Evolutionary conservation across 2,888 invertebrate species (phyloP), one percentile per base, ranked within the genome.

Genomic region (Perithous albicinctus): DNA sequence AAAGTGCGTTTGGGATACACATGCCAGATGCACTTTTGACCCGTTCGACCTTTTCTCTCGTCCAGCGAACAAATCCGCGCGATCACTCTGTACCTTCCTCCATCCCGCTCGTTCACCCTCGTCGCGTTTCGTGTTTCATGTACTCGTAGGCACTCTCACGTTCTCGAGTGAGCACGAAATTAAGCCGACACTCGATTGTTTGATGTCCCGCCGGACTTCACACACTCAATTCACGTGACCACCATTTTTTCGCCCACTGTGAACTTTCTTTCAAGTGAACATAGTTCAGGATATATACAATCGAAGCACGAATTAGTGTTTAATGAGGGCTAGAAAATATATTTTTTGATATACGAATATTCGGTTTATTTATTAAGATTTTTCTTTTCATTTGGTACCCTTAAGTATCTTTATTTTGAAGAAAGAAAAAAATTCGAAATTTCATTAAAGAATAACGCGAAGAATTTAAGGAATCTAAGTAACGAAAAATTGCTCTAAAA

Each of bases 11-110:
- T 56, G 76, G 67, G 56, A 61, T 70, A 64, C 69, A 59, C 69
- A 59, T 85, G 86, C 86, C 86, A 87, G 86, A 85, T 87, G 89
- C 87, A 86, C 88, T 89, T 87, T 89, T 87, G 84, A 88, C 86
- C 86, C 85, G 41, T 41, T 46, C 84, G 84, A 85, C 78, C 78
- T 83, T 83, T 72, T 74, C 83, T 73, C 77, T 43, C 75, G 61
- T 48, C 61, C 54, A 38, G 23, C 23, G 59, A 64, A 76, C 64
- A 51, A 63, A 67, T 51, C 54, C 61, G 41, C 26, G 29, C 29
- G 18, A 63, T 23, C 54, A 46, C 23, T 59, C 15, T 35, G 41
- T 67, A n/a, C 29, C 12, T 3, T 67, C 18, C 15, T 43, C 5
- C 32, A 4, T 26, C 46, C 2, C 29, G 6, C 35, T 1, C 18